Percentiles rank a stretch among this genome's conserved stretches.
phyloP scores from a whole-genome alignment of 2,797 vertebrate species.

The Chelon labrosus region DNA sequence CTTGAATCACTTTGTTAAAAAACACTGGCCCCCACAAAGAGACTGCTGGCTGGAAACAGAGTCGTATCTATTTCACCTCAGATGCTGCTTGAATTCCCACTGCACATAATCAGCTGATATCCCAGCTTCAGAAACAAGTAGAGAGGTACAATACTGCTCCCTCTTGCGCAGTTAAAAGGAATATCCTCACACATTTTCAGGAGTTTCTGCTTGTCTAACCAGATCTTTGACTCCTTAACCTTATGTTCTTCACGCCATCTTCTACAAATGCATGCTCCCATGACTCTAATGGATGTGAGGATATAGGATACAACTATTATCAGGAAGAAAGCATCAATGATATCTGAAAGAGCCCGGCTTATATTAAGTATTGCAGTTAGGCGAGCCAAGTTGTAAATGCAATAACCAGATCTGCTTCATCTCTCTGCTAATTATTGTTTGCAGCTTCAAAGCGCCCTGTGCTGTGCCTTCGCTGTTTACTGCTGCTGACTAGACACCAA shows the following conservation, averaged over 20 bases:
- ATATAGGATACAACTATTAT: conserved; percentile 25
- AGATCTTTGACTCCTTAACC: not conserved
- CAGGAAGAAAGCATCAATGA: conserved; percentile 44
- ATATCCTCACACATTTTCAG: conserved; percentile 1
- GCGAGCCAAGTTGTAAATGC: conserved; percentile 62
- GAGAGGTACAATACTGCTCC: conserved; percentile 21
- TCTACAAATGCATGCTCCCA: not conserved
- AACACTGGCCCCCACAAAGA: conserved; percentile 33
- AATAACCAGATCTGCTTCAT: conserved; percentile 55
- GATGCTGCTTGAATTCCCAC: conserved; percentile 59
- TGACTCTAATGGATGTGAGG: conserved; percentile 2
- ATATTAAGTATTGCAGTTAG: conserved; percentile 30
- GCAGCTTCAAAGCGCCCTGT: conserved; percentile 67
- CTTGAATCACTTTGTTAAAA: conserved; percentile 44
- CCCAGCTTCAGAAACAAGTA: conserved; percentile 27
- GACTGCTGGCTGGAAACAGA: conserved; percentile 51
- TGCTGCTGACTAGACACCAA: conserved; percentile 72
- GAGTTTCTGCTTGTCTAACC: not conserved
- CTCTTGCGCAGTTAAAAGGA: conserved; percentile 16
- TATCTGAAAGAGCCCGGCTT: conserved; percentile 38
- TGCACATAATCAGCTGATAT: conserved; percentile 59
- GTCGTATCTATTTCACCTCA: conserved; percentile 61
- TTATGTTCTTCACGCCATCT: not conserved
- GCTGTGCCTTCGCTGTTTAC: conserved; percentile 66
- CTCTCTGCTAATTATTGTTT: conserved; percentile 71